phyloP scores from a whole-genome alignment of 1,140 invertebrate genomes.

The Procambarus clarkii region DNA sequence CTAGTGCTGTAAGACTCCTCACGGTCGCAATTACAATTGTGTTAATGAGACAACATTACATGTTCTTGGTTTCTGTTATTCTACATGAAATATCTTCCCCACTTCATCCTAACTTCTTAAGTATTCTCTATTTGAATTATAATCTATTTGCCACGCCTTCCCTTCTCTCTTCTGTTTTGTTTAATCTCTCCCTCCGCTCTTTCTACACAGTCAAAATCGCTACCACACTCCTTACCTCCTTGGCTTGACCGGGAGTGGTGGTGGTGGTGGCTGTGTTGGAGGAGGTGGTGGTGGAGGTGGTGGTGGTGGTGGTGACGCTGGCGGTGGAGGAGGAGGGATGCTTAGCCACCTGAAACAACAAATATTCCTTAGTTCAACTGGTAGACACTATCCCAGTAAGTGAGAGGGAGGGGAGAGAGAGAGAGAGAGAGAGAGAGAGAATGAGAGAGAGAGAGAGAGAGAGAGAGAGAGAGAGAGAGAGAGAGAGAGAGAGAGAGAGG shows the following conservation, averaged over 20 bases:
- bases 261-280: background rate
- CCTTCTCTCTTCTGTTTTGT: too few relatives aligned
- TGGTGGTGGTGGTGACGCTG: background rate
- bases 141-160: too few relatives aligned
- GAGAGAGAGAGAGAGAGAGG: background rate
- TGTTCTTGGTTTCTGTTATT: too few relatives aligned
- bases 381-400: background rate
- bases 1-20: too few relatives aligned
- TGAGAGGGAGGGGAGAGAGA: background rate
- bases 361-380: background rate
- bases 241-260: background rate
- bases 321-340: background rate
- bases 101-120: too few relatives aligned
- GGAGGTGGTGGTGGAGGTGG: background rate
- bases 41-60: too few relatives aligned
- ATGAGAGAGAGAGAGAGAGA: too few relatives aligned
- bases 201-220: too few relatives aligned
- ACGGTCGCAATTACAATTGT: too few relatives aligned
- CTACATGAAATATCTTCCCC: too few relatives aligned
- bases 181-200: too few relatives aligned
- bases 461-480: background rate
- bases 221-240: background rate
- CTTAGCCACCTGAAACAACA: constrained; percentile 1
- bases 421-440: background rate
- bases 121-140: too few relatives aligned